Conservation (phyloP, 2,113 vertebrate genomes). For the Zeus faber region DNA sequence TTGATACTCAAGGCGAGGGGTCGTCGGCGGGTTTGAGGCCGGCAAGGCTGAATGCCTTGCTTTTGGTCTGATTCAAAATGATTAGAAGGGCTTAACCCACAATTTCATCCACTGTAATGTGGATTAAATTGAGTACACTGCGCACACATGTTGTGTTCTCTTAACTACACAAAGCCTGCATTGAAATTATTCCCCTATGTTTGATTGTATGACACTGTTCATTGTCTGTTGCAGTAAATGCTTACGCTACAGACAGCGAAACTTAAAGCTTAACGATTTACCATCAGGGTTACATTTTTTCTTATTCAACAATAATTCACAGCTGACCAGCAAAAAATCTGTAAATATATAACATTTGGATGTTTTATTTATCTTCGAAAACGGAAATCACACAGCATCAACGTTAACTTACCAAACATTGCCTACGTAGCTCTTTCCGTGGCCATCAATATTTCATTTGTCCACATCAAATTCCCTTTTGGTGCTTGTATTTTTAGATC, state of each 20-base stretch:
- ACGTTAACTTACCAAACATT: constrained; percentile 44
- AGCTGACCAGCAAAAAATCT: constrained; percentile 35
- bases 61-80: not conserved
- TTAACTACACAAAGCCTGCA: too few species aligned
- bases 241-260: too few species aligned
- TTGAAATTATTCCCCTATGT: too few species aligned
- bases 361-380: constrained; percentile 17
- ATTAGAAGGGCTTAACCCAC: not conserved
- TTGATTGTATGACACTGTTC: too few species aligned
- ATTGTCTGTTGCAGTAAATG: too few species aligned
- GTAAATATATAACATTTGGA: constrained; percentile 39
- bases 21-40: constrained; percentile 22
- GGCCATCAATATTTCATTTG: constrained; percentile 68
- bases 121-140: not conserved
- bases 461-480: constrained; percentile 53
- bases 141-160: not conserved
- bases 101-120: not conserved
- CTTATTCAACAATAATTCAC: too few species aligned
- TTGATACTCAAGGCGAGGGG: constrained; percentile 20
- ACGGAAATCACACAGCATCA: constrained; percentile 33
- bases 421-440: constrained; percentile 31
- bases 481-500: constrained; percentile 60
- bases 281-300: too few species aligned
- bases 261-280: too few species aligned
- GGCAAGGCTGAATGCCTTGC: constrained; percentile 13